Percentiles rank a stretch among this genome's conserved stretches.
Conservation (phyloP, 2,113 vertebrate genomes). For the Lepisosteus osseus region DNA sequence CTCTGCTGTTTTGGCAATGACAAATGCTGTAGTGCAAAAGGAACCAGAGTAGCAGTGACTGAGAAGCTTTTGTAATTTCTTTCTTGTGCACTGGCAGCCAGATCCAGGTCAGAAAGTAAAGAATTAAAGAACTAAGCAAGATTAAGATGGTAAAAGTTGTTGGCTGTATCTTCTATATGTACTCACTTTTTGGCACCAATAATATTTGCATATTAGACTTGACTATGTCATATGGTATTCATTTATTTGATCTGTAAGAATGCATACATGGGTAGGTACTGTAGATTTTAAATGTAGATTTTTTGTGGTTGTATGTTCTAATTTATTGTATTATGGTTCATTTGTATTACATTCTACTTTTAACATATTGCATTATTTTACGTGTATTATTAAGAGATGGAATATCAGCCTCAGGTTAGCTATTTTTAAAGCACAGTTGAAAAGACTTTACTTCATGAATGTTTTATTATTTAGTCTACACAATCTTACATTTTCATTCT, state of each 20-base stretch:
- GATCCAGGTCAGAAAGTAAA: constrained; percentile 83
- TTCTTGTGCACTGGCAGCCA: constrained; percentile 80
- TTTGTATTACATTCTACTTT: constrained; percentile 41
- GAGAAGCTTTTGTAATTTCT: constrained; percentile 89
- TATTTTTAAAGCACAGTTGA: no score
- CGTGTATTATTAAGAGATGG: neutral
- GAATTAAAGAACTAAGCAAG: constrained; percentile 78
- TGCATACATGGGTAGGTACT: constrained; percentile 20
- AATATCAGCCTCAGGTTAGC: no score
- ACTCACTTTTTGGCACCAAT: constrained; percentile 41
- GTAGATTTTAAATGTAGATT: constrained; percentile 1
- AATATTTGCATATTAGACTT: constrained; percentile 31
- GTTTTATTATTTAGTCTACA: no score
- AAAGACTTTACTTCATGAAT: no score
- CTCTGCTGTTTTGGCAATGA: constrained; percentile 99
- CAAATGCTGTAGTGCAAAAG: constrained; percentile 89
- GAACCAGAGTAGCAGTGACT: constrained; percentile 81
- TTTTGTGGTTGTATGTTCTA: constrained; percentile 65
- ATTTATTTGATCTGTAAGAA: constrained; percentile 37
- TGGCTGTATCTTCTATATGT: constrained; percentile 61
- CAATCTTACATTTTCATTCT: no score
- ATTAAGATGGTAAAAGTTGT: constrained; percentile 67
- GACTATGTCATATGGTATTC: constrained; percentile 24
- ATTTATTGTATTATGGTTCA: constrained; percentile 38
- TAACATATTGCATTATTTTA: constrained; percentile 44